These are phyloP conservation scores for Acrocera orbiculus DNA, from an alignment of 2,888 invertebrate genomes.

Conservation along the genomic window DNA sequence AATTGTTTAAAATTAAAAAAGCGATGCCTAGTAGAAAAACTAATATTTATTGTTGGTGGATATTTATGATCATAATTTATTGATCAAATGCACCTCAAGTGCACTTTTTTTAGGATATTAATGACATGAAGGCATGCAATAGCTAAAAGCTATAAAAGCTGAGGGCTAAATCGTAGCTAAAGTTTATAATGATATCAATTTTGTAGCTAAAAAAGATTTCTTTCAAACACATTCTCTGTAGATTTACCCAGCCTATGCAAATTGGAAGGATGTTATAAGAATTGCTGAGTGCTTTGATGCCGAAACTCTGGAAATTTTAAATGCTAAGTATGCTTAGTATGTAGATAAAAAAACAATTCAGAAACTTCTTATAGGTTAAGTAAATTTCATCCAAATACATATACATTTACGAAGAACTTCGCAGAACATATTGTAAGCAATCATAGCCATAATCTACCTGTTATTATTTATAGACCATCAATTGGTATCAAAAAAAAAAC, in stretches of 20 bases:
- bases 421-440: slow-evolving; percentile 66
- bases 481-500: slow-evolving; percentile 39
- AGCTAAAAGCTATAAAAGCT: too few relatives aligned
- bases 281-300: slow-evolving; percentile 45
- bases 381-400: slow-evolving; percentile 66
- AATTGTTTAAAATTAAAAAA: too few relatives aligned
- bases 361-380: slow-evolving; percentile 34
- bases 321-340: slow-evolving; percentile 38
- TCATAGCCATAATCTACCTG: slow-evolving; percentile 46
- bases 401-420: slow-evolving; percentile 76
- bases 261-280: slow-evolving; percentile 50
- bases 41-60: too few relatives aligned
- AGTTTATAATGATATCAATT: too few relatives aligned
- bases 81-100: too few relatives aligned
- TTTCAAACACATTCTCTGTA: slow-evolving; percentile 7
- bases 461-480: slow-evolving; percentile 69
- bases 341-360: neutral
- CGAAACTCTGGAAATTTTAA: slow-evolving; percentile 36
- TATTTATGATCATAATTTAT: too few relatives aligned
- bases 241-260: slow-evolving; percentile 34
- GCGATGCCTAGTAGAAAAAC: too few relatives aligned
- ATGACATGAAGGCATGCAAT: too few relatives aligned
- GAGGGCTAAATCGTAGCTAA: too few relatives aligned
- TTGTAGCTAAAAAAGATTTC: too few relatives aligned
- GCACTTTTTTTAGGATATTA: too few relatives aligned